Percentiles rank a stretch among this genome's conserved stretches.
phyloP scores from a whole-genome alignment of 2,888 invertebrate genomes.

The Eugnorisma glareosa region DNA sequence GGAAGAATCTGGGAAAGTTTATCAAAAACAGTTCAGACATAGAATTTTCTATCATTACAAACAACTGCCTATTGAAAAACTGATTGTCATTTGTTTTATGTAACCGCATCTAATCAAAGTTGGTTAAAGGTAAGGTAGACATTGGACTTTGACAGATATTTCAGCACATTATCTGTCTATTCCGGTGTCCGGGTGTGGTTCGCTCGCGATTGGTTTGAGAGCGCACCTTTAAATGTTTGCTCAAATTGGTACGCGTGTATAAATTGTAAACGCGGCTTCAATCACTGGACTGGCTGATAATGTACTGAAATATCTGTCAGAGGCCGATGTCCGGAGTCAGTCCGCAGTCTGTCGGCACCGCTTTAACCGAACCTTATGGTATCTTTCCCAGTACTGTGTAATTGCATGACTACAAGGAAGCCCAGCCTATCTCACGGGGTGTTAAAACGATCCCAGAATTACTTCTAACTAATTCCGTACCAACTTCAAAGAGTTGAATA shows the following conservation, averaged over 20 bases:
- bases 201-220: not conserved
- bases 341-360: not conserved
- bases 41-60: not conserved
- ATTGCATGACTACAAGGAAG: not conserved
- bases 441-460: constrained; percentile 10
- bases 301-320: not conserved
- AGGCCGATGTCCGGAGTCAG: not conserved
- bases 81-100: not conserved
- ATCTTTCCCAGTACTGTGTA: not conserved
- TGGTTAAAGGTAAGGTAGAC: too few species aligned
- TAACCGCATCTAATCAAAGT: not conserved
- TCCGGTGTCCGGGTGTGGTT: not conserved
- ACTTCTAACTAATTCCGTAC: constrained; percentile 27
- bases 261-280: not conserved
- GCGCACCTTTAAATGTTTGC: not conserved
- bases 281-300: not conserved
- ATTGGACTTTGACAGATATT: not conserved
- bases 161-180: not conserved
- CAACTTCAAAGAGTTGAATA: constrained; percentile 64
- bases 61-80: not conserved
- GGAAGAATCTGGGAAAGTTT: not conserved
- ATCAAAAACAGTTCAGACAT: not conserved
- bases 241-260: not conserved
- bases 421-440: not conserved
- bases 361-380: not conserved